phyloP scores from a whole-genome alignment of 2,888 invertebrate genomes.

The Sarcophaga rosellei region DNA sequence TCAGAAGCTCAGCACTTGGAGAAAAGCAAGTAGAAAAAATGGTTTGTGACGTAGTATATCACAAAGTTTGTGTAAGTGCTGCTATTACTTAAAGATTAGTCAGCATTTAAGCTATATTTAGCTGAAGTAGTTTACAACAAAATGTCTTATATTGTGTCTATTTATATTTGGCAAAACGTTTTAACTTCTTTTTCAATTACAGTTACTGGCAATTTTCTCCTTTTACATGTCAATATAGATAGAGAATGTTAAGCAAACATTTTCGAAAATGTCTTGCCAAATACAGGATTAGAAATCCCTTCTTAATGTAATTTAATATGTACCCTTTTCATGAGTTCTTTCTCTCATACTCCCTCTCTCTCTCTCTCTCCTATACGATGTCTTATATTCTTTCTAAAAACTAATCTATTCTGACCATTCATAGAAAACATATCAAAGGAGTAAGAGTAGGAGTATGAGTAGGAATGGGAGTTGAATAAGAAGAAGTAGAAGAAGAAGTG shows the following conservation, averaged over 20 bases:
- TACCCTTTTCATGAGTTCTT: conserved; percentile 7
- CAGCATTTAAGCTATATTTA: too few species aligned
- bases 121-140: too few species aligned
- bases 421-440: background rate
- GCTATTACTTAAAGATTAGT: too few species aligned
- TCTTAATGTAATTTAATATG: conserved; percentile 29
- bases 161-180: background rate
- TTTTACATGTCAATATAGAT: background rate
- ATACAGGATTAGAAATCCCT: background rate
- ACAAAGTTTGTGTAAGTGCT: too few species aligned
- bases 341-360: too few species aligned
- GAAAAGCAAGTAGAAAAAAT: too few species aligned
- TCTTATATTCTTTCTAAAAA: background rate
- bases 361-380: too few species aligned
- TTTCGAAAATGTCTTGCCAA: background rate
- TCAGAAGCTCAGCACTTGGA: too few species aligned
- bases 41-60: too few species aligned
- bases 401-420: background rate
- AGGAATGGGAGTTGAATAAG: background rate
- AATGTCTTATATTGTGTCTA: too few species aligned
- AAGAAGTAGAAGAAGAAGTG: background rate
- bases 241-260: background rate
- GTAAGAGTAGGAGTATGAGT: background rate
- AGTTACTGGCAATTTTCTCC: background rate
- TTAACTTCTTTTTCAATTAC: background rate